Conservation (phyloP, 2,113 vertebrate species). For the Conger conger region DNA sequence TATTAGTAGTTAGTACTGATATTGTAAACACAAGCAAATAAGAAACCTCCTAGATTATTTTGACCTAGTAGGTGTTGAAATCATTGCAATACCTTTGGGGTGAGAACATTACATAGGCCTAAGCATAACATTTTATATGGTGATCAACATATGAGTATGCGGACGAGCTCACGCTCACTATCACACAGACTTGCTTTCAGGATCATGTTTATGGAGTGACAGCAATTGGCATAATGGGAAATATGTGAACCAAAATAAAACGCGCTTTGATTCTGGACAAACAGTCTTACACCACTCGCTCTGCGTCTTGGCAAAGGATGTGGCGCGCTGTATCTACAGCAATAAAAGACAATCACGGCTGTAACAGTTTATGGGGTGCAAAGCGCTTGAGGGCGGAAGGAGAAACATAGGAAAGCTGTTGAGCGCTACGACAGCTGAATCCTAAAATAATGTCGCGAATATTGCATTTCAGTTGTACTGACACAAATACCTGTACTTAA, state of each 20-base stretch:
- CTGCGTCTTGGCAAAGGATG: constrained; percentile 60
- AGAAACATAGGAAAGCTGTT: constrained; percentile 20
- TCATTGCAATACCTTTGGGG: not conserved
- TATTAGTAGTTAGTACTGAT: not conserved
- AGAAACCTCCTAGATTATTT: not conserved
- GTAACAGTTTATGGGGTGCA: constrained; percentile 90
- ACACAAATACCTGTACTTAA: constrained; percentile 25
- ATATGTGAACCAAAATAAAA: not conserved
- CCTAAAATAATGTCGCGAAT: not conserved
- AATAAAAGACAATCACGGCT: constrained; percentile 86
- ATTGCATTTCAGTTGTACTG: constrained; percentile 1
- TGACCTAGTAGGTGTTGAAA: not conserved
- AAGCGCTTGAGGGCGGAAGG: constrained; percentile 71
- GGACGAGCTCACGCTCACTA: not conserved
- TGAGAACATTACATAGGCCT: not conserved
- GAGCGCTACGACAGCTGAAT: constrained; percentile 15
- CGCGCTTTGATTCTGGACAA: constrained; percentile 7
- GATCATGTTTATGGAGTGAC: constrained; percentile 8
- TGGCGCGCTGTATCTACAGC: constrained; percentile 62
- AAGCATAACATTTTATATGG: constrained; percentile 5
- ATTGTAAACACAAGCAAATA: too few relatives aligned
- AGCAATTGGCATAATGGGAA: not conserved
- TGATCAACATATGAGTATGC: not conserved
- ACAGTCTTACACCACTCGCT: constrained; percentile 10
- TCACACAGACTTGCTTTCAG: not conserved